Conservation (phyloP, 2,113 vertebrate species). For the Deroptyus accipitrinus region DNA sequence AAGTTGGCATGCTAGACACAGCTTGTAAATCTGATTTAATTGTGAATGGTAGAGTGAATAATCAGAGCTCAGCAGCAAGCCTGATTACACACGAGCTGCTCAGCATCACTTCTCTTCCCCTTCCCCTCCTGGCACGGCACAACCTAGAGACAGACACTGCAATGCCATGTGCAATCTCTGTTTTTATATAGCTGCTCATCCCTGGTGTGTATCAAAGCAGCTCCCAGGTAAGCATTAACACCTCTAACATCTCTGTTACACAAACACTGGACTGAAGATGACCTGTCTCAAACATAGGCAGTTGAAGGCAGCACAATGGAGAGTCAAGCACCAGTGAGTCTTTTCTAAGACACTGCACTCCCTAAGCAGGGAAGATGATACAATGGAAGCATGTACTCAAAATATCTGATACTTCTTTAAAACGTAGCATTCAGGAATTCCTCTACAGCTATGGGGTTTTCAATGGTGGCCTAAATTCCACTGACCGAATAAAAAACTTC, state of each 20-base stretch:
- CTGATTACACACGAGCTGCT: slow-evolving; percentile 49
- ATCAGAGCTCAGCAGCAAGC: slow-evolving; percentile 55
- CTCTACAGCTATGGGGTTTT: neutral
- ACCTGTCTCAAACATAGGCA: neutral
- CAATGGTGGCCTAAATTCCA: neutral
- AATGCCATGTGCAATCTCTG: fast-evolving
- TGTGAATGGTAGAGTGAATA: slow-evolving; percentile 65
- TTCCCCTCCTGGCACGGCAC: neutral
- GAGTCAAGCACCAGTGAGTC: neutral
- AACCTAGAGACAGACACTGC: neutral
- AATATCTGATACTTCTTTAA: neutral
- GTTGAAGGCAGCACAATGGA: fast-evolving
- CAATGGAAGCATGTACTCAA: neutral
- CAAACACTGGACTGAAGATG: neutral
- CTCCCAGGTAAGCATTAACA: neutral
- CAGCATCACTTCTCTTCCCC: neutral
- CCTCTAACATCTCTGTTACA: neutral
- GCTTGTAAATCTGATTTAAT: slow-evolving; percentile 60
- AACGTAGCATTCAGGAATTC: neutral
- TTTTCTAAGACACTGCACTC: neutral
- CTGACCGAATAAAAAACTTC: neutral
- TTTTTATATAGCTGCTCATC: neutral
- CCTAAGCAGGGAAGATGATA: neutral
- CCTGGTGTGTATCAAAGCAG: neutral
- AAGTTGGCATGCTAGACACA: slow-evolving; percentile 30